Evolutionary conservation across 2,113 vertebrate species (phyloP).

Genomic region (Geothlypis trichas): DNA sequence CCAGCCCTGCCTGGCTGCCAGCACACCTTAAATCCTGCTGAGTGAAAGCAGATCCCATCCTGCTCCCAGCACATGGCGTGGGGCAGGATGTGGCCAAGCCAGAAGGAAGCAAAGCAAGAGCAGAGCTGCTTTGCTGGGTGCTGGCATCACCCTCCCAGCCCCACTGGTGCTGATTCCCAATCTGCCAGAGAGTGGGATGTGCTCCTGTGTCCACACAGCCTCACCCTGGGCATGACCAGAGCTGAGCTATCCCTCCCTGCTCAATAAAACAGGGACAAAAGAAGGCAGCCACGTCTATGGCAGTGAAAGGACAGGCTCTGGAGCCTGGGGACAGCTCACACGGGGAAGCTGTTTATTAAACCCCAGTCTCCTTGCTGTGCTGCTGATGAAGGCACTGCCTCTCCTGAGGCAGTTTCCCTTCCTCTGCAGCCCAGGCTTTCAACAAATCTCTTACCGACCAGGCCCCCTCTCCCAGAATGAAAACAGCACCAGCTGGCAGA

Average conservation of each 20-base stretch:
- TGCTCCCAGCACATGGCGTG: not conserved
- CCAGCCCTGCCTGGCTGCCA: not conserved
- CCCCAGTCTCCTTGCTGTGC: not conserved
- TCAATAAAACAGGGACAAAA: not conserved
- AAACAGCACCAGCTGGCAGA: not conserved
- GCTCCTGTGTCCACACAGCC: not conserved
- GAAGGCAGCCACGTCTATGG: fast-evolving
- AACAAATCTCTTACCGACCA: not conserved
- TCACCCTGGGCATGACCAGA: not conserved
- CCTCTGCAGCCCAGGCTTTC: not conserved
- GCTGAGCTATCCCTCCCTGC: not conserved
- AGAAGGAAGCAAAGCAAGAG: not conserved
- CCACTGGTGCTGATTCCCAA: not conserved
- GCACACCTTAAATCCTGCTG: not conserved
- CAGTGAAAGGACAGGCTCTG: not conserved
- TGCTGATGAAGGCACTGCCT: not conserved
- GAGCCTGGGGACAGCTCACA: not conserved
- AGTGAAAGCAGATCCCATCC: not conserved
- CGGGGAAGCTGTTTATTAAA: not conserved
- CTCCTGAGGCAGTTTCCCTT: not conserved
- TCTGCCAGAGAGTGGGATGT: fast-evolving
- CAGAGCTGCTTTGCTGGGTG: not conserved
- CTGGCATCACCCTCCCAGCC: not conserved
- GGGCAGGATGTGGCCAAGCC: not conserved
- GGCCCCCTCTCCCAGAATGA: not conserved